These are phyloP conservation scores for Cuculus canorus DNA, from an alignment of 2,797 vertebrate genomes.

Conservation along the genomic window DNA sequence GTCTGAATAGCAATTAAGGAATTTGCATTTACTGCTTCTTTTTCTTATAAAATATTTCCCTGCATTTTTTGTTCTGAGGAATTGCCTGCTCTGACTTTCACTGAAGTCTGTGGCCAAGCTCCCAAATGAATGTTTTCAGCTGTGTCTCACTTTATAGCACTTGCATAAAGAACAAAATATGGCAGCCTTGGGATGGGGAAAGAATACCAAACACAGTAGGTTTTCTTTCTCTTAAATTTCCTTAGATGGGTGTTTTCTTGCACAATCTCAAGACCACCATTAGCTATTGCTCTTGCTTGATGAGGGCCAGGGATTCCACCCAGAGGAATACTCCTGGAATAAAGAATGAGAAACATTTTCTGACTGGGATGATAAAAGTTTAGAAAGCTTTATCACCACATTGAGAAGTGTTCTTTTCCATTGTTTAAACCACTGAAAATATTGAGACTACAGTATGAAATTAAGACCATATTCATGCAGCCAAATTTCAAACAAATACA, in stretches of 20 bases:
- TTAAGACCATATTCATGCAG: neutral
- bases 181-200: neutral
- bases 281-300: neutral
- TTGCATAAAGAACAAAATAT: neutral
- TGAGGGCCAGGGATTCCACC: neutral
- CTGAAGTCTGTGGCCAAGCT: neutral
- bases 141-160: neutral
- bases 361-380: neutral
- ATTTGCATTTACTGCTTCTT: slow-evolving; percentile 17
- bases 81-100: neutral
- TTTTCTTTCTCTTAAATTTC: neutral
- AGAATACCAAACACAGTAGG: neutral
- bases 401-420: neutral
- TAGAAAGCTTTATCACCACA: neutral
- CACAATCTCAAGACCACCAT: neutral
- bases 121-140: neutral
- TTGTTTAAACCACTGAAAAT: neutral
- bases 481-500: neutral
- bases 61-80: neutral
- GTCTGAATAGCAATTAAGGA: slow-evolving; percentile 29
- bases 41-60: slow-evolving; percentile 7
- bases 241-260: neutral
- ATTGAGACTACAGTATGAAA: neutral
- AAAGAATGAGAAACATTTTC: neutral
- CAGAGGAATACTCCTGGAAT: neutral